Conservation (phyloP, 2,113 vertebrate species). For the Ginglymostoma cirratum region DNA sequence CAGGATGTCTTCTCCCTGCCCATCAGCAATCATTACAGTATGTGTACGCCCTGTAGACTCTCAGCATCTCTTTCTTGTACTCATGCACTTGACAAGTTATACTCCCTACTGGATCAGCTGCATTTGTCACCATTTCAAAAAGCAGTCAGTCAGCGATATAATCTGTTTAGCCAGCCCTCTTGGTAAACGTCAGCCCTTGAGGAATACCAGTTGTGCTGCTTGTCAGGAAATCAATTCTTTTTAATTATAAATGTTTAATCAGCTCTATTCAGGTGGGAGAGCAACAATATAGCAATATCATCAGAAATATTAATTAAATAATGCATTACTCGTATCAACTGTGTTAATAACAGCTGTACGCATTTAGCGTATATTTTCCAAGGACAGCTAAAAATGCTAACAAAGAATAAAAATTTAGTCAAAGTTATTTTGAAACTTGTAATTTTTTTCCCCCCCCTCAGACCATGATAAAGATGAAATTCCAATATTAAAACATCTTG, state of each 20-base stretch:
- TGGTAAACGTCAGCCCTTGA: background rate
- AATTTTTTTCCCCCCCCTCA: background rate
- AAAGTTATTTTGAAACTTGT: background rate
- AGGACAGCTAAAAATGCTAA: background rate
- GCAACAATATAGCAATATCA: background rate
- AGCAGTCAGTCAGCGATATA: background rate
- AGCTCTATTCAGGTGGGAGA: background rate
- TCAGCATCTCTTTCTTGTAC: background rate
- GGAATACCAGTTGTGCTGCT: background rate
- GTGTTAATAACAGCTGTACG: background rate
- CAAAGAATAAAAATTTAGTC: background rate
- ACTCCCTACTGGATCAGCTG: background rate
- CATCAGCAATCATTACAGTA: background rate
- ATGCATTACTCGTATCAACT: background rate
- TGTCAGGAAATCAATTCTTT: background rate
- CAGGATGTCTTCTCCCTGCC: background rate
- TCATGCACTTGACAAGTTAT: background rate
- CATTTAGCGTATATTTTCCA: background rate
- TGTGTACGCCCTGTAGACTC: background rate
- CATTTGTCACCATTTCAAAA: background rate
- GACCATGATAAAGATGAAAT: background rate
- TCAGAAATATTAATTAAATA: background rate
- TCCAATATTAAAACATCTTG: background rate
- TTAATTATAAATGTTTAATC: background rate
- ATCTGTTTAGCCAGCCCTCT: background rate